Evolutionary conservation across 2,113 vertebrate species (phyloP).

Genomic region (Channa maculata): DNA sequence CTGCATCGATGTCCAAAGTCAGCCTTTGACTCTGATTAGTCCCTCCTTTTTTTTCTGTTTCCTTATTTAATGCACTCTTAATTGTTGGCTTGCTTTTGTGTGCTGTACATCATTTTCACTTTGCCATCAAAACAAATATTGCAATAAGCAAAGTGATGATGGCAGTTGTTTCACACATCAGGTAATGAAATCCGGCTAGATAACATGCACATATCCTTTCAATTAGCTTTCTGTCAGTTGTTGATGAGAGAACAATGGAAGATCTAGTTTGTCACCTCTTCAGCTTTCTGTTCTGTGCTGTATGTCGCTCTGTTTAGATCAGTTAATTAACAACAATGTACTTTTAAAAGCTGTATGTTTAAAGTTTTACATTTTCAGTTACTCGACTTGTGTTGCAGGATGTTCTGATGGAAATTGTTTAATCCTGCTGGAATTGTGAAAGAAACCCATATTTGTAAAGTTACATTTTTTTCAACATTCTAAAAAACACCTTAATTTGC

Average conservation of each 20-base stretch:
- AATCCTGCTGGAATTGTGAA: neutral
- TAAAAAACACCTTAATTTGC: neutral
- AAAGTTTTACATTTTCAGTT: too few relatives aligned
- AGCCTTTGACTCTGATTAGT: conserved; percentile 2
- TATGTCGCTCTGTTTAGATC: neutral
- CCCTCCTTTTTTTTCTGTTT: neutral
- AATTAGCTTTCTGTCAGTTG: conserved; percentile 4
- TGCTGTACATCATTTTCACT: conserved; percentile 2
- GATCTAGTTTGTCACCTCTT: neutral
- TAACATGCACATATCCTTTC: conserved; percentile 11
- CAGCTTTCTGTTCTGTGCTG: neutral
- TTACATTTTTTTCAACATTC: too few relatives aligned
- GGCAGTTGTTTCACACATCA: conserved; percentile 3
- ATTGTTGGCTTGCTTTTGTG: conserved; percentile 48
- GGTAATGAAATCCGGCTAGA: conserved; percentile 14
- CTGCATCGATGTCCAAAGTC: conserved; percentile 23
- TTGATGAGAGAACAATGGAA: conserved; percentile 10
- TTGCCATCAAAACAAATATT: conserved; percentile 38
- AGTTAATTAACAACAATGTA: neutral
- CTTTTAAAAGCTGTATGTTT: too few relatives aligned
- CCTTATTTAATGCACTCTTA: conserved; percentile 2
- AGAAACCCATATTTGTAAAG: neutral
- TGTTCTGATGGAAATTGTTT: neutral
- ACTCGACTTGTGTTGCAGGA: too few relatives aligned
- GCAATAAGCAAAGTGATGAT: conserved; percentile 30